Percentiles rank a stretch among this genome's conserved stretches.
These are phyloP conservation scores for Heliconius ethilla DNA, from an alignment of 2,888 invertebrate genomes.

Conservation along the genomic window DNA sequence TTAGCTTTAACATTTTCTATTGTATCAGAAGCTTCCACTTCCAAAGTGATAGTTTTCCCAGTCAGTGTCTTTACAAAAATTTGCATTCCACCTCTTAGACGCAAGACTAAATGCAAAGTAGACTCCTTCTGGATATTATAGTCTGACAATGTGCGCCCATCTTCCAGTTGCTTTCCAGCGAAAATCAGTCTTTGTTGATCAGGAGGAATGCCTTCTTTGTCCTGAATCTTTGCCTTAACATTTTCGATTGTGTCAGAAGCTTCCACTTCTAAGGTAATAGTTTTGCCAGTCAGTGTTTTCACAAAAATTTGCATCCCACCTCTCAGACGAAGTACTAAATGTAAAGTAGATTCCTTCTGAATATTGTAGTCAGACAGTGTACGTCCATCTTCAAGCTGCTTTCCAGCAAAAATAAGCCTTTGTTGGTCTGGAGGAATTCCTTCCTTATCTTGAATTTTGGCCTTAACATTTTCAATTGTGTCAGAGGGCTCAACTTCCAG, in stretches of 20 bases:
- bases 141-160: slow-evolving; percentile 54
- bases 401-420: slow-evolving; percentile 54
- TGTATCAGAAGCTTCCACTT: slow-evolving; percentile 55
- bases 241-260: slow-evolving; percentile 61
- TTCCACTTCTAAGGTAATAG: slow-evolving; percentile 82
- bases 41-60: slow-evolving; percentile 55
- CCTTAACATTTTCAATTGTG: slow-evolving; percentile 61
- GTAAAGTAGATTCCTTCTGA: slow-evolving; percentile 57
- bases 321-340: slow-evolving; percentile 53
- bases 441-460: slow-evolving; percentile 40
- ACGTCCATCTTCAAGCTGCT: slow-evolving; percentile 55
- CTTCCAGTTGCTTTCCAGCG: slow-evolving; percentile 84
- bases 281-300: slow-evolving; percentile 75
- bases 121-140: slow-evolving; percentile 40
- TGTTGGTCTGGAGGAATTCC: slow-evolving; percentile 56
- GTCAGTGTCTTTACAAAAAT: slow-evolving; percentile 56
- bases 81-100: slow-evolving; percentile 52
- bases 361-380: slow-evolving; percentile 56
- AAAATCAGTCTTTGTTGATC: slow-evolving; percentile 68
- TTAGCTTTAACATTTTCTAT: slow-evolving; percentile 47
- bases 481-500: slow-evolving; percentile 55
- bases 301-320: slow-evolving; percentile 51
- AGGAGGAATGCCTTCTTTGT: slow-evolving; percentile 76
- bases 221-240: slow-evolving; percentile 51
- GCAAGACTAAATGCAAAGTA: slow-evolving; percentile 30